A percentile compares a stretch with the other conserved stretches of the same genome.
These are phyloP conservation scores for Ruditapes philippinarum DNA, from an alignment of 1,140 invertebrate genomes.

Conservation along the genomic window DNA sequence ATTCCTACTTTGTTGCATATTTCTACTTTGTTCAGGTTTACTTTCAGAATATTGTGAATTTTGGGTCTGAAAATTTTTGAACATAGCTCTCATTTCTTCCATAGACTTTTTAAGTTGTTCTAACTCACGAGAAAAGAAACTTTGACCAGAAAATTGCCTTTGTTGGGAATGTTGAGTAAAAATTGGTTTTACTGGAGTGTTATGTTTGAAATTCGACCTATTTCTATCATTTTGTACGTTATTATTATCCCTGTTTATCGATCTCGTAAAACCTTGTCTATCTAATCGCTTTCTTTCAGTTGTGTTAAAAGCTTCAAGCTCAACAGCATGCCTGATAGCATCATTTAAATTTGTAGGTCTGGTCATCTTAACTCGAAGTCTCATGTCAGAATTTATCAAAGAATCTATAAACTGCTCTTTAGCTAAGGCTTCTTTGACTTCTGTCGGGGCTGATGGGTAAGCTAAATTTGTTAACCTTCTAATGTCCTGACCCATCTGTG, in stretches of 20 bases:
- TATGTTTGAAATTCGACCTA: no score
- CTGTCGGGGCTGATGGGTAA: slow-evolving; percentile 39
- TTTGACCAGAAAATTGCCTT: not conserved
- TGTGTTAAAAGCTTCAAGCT: slow-evolving; percentile 28
- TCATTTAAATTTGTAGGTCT: slow-evolving; percentile 51
- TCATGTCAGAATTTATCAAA: slow-evolving; percentile 54
- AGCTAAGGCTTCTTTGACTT: slow-evolving; percentile 47
- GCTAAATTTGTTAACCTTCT: slow-evolving; percentile 45
- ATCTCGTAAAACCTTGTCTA: not conserved
- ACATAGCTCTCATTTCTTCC: slow-evolving; percentile 3
- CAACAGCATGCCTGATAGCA: slow-evolving; percentile 38
- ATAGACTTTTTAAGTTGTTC: not conserved
- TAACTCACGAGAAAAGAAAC: not conserved
- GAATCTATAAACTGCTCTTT: slow-evolving; percentile 62
- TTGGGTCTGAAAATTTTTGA: not conserved
- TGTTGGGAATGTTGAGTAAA: no score
- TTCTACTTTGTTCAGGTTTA: not conserved
- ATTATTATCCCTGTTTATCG: not conserved
- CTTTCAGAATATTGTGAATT: not conserved
- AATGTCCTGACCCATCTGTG: slow-evolving; percentile 15
- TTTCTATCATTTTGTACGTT: not conserved
- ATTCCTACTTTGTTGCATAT: not conserved
- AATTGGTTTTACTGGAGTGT: no score
- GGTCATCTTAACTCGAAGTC: slow-evolving; percentile 34
- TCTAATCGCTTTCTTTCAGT: not conserved